Percentiles rank a stretch among this genome's conserved stretches.
phyloP scores from a whole-genome alignment of 1,140 invertebrate genomes.

The Scaptomyza montana region DNA sequence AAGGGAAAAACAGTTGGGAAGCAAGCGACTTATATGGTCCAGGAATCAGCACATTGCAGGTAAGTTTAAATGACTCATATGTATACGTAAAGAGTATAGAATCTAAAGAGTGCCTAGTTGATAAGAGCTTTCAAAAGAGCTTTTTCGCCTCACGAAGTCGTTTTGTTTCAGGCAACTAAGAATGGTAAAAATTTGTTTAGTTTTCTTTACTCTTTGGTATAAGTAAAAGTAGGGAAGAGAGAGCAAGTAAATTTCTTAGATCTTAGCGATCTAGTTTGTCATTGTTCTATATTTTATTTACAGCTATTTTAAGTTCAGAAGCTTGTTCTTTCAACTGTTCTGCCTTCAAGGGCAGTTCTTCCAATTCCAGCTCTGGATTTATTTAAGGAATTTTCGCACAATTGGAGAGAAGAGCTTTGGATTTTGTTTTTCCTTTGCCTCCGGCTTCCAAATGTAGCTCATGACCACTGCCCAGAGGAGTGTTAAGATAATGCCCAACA shows the following conservation, averaged over 20 bases:
- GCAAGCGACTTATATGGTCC: background rate
- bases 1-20: background rate
- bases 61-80: background rate
- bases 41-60: background rate
- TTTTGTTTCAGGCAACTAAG: no score
- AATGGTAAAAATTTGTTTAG: no score
- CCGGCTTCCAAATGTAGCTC: constrained; percentile 71
- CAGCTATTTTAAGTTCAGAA: constrained; percentile 27
- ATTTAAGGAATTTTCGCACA: constrained; percentile 53
- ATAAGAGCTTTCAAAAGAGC: no score
- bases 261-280: no score
- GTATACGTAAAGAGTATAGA: no score
- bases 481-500: constrained; percentile 86
- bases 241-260: no score
- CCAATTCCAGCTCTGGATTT: constrained; percentile 39
- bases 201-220: no score
- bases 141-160: no score
- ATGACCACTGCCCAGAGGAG: constrained; percentile 86
- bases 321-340: background rate
- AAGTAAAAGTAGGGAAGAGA: no score
- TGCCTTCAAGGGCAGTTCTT: constrained; percentile 54
- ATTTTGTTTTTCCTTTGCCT: constrained; percentile 50
- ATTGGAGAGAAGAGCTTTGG: constrained; percentile 65
- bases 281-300: constrained; percentile 11
- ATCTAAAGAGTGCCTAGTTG: no score